A percentile compares a stretch with the other conserved stretches of the same genome.
These are phyloP conservation scores for Sitophilus oryzae DNA, from an alignment of 1,140 invertebrate genomes.

Conservation along the genomic window DNA sequence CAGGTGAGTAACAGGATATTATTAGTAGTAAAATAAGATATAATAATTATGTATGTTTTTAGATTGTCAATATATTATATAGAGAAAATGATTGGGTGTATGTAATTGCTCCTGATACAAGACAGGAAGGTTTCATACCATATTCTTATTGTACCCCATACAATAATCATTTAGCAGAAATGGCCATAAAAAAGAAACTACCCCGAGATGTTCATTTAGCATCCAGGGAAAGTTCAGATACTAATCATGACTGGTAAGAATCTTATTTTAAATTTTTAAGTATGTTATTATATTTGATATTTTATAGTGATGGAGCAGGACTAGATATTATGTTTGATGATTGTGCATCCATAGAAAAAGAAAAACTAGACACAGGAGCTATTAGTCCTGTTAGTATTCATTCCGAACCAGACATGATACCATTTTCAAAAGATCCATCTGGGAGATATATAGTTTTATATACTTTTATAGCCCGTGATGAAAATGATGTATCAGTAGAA, in stretches of 20 bases:
- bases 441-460: slow-evolving; percentile 89
- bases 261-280: neutral
- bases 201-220: slow-evolving; percentile 52
- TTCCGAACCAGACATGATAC: slow-evolving; percentile 66
- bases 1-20: slow-evolving; percentile 39
- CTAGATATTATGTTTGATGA: slow-evolving; percentile 43
- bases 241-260: slow-evolving; percentile 39
- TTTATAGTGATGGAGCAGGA: slow-evolving; percentile 38
- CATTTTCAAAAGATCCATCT: slow-evolving; percentile 87
- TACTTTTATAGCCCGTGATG: slow-evolving; percentile 86
- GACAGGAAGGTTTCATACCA: slow-evolving; percentile 90
- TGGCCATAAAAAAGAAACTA: slow-evolving; percentile 79
- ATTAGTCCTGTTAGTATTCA: slow-evolving; percentile 55
- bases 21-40: neutral
- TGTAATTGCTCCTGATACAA: slow-evolving; percentile 81
- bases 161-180: slow-evolving; percentile 68
- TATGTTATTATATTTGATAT: neutral
- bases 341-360: slow-evolving; percentile 45
- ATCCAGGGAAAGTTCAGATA: slow-evolving; percentile 36
- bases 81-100: slow-evolving; percentile 96
- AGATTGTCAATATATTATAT: slow-evolving; percentile 88
- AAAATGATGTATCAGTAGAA: slow-evolving; percentile 91
- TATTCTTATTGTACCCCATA: slow-evolving; percentile 88
- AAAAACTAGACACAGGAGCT: slow-evolving; percentile 51
- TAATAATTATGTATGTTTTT: slow-evolving; percentile 30